Base-by-base conservation (phyloP, 53 echinoderm and acorn worm genomes). In the Crossaster papposus region DNA sequence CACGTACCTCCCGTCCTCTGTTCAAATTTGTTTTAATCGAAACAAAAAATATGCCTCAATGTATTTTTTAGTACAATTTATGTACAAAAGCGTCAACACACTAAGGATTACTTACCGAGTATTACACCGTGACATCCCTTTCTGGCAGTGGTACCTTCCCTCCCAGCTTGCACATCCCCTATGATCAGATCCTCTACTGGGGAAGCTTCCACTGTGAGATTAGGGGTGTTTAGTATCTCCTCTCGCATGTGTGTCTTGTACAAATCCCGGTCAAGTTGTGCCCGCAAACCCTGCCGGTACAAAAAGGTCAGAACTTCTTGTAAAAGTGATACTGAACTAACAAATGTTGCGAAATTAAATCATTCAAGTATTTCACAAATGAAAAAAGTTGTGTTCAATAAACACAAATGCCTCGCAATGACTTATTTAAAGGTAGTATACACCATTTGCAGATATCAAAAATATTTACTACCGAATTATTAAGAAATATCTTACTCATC, bases 181-280 rank as follows among this genome's bases (percentile, higher is more conserved):
- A 91, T 86, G 75, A 96, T 92, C 31, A 99, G 90, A 75, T 99
- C 96, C 64, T 96, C 99, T 36, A 99, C 99, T 26, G 96, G 87
- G 37, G 91, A 86, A 14, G 96, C 96, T 64, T 84, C 79, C 70
- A 99, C 99, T 29, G 94, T 96, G 51, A 96, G 90, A 74, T 94
- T 94, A 22, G 92, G 91, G 24, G 99, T 99, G 85, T 91, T 93
- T 32, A 99, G 90, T 64, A 99, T 96, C 85, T 99, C 96, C 37
- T 96, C 95, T 38, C 94, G 99, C 99, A 99, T 99, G 90, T 93
- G 92, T 32, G 88, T 83, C 79, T 89, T 82, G 93, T 99, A 96
- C 37, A 92, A 83, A 53, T 94, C 94, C 68, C 99, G 79, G 81
- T 99, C 99, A 29, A 99, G 94, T 79, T 99, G 99, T n/a, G 99